Evolutionary conservation across 2,888 invertebrate species (phyloP).

Genomic region (Uropetala carovei): DNA sequence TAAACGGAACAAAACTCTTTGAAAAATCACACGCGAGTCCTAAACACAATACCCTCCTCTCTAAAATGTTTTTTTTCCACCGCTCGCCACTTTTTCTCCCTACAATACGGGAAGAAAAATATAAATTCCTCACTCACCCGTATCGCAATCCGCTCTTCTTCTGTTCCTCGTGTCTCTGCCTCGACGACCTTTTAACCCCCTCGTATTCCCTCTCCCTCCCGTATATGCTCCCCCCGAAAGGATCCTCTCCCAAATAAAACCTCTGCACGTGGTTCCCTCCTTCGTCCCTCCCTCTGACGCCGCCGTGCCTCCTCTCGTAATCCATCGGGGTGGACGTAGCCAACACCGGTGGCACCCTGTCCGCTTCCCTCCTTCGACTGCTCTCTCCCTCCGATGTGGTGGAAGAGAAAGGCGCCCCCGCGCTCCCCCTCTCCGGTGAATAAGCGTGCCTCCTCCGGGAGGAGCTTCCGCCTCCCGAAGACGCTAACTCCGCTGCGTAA

Average conservation of each 20-base stretch:
- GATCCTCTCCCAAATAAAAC: constrained; percentile 92
- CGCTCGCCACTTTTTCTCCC: no score
- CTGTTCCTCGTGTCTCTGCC: constrained; percentile 43
- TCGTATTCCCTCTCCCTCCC: constrained; percentile 91
- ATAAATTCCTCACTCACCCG: neutral
- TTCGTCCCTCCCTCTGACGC: constrained; percentile 38
- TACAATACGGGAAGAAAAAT: no score
- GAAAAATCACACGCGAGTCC: no score
- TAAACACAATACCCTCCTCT: no score
- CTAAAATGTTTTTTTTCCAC: no score
- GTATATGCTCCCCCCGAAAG: constrained; percentile 88
- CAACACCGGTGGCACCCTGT: constrained; percentile 48
- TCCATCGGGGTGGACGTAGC: constrained; percentile 59
- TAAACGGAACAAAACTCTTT: no score
- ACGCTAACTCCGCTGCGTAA: constrained; percentile 30
- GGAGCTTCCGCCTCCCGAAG: neutral
- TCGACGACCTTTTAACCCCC: constrained; percentile 79
- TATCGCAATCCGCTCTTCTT: constrained; percentile 49
- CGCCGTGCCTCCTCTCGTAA: constrained; percentile 50
- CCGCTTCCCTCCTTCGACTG: constrained; percentile 42
- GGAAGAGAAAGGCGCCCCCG: constrained; percentile 68
- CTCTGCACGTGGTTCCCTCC: constrained; percentile 80
- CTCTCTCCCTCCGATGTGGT: constrained; percentile 54
- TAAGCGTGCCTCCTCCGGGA: constrained; percentile 50
- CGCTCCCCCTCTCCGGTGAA: constrained; percentile 54